Base-by-base conservation (phyloP, 2,113 vertebrate genomes). In the Phyllostomus hastatus region DNA sequence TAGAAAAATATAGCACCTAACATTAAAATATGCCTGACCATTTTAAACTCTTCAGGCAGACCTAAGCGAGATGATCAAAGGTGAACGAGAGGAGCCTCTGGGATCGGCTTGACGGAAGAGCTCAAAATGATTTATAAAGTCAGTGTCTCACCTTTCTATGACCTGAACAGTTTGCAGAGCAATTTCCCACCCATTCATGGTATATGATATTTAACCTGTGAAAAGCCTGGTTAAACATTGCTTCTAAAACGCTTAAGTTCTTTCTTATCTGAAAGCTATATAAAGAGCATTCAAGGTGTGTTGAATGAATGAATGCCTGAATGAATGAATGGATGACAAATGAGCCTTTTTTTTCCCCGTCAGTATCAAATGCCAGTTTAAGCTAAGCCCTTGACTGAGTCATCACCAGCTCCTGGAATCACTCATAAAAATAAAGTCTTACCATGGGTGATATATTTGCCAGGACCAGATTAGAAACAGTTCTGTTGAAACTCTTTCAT, bases 391-490 rank as follows among this genome's bases (percentile, higher is more conserved):
- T 87, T 70, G 43, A 67, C 35, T 91, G 89, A 95, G 73, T 97
- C 91, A 94, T 80, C 78, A 69, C 15, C 24, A 82, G 85, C 41
- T 88, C 85, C 86, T 87, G 82, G 82, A 96, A 73, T 94, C 73
- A 33, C 78, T 90, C 78, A 33, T 61, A 88, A 96, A 90, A 90
- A 93, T 94, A 54, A 78, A 94, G 57, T 91, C 75, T 94, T 82
- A 75, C 20, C 11, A 9, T 46, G 57, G 69, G 38, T 50, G 79
- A 61, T 38, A 38, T 2, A 7, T 87, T 90, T 59, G 4, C 66
- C n/a, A 16, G 75, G 78, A 41, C 57, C 10, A 20, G 69, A 90
- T 73, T 52, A 31, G 72, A 85, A 73, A 84, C 4, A n/a, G 14
- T 75, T 79, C 52, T 66, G 72, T 46, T 89, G 41, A 88, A 86